These are phyloP conservation scores for Lethenteron reissneri DNA, from an alignment of 2,113 vertebrate genomes.

Conservation along the genomic window DNA sequence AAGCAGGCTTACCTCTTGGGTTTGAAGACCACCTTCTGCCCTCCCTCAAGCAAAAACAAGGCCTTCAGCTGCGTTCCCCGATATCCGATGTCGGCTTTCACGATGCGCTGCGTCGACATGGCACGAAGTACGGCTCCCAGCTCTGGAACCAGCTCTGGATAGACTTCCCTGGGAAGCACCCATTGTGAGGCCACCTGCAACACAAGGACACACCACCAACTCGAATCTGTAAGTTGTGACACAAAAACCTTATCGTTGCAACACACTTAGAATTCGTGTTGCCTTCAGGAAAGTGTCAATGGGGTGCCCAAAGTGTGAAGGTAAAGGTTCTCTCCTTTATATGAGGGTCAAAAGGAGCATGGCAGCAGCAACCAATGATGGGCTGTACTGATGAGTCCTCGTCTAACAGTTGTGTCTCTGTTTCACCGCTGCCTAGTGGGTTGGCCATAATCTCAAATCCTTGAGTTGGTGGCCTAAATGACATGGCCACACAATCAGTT, in stretches of 20 bases:
- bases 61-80: slow-evolving; percentile 94
- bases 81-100: slow-evolving; percentile 80
- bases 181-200: slow-evolving; percentile 56
- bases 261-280: neutral
- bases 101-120: slow-evolving; percentile 48
- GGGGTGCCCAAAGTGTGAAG: neutral
- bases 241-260: neutral
- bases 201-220: neutral
- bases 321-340: neutral
- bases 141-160: slow-evolving; percentile 82
- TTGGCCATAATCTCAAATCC: no score
- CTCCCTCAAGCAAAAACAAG: slow-evolving; percentile 71
- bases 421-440: no score
- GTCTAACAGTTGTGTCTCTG: no score
- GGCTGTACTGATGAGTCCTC: neutral
- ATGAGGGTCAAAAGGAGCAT: neutral
- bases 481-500: no score
- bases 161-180: slow-evolving; percentile 90
- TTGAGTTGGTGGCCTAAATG: no score
- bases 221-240: neutral
- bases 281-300: neutral
- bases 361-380: neutral
- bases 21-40: slow-evolving; percentile 96
- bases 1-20: slow-evolving; percentile 51
- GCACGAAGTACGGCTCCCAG: slow-evolving; percentile 66